Evolutionary conservation across 1,140 invertebrate genomes (phyloP).

Genomic region (Hestina assimilis): DNA sequence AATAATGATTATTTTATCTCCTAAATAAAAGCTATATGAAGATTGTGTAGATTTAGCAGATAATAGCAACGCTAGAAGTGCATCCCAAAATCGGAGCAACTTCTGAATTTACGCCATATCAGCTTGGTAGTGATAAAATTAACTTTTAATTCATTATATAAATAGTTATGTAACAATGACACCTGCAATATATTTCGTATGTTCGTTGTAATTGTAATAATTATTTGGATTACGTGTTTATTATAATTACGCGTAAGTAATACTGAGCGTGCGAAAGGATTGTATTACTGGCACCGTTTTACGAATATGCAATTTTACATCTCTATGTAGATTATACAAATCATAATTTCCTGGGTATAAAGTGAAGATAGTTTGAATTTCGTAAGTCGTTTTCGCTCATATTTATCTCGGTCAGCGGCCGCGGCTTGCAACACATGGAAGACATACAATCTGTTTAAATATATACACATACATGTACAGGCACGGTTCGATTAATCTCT

Average conservation of each 20-base stretch:
- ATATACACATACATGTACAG: too few species aligned
- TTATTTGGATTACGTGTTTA: not conserved
- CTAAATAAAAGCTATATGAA: too few species aligned
- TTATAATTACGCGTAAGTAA: not conserved
- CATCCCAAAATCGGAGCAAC: too few species aligned
- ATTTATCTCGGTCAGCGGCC: conserved; percentile 19
- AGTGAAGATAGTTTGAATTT: conserved; percentile 10
- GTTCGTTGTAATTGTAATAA: not conserved
- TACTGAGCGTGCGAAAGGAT: not conserved
- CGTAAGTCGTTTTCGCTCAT: conserved; percentile 11
- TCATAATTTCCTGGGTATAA: not conserved
- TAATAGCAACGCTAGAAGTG: too few species aligned
- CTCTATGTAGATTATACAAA: not conserved
- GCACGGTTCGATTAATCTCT: conserved; percentile 1
- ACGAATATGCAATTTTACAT: not conserved
- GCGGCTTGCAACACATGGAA: conserved; percentile 19
- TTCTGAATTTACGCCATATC: too few species aligned
- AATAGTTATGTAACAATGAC: too few species aligned
- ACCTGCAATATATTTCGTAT: too few species aligned
- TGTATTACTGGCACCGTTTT: not conserved
- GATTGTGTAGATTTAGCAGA: too few species aligned
- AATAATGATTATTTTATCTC: too few species aligned
- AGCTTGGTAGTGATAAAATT: too few species aligned
- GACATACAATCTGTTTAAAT: conserved; percentile 15
- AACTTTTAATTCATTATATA: too few species aligned